phyloP scores from a whole-genome alignment of 1,140 invertebrate genomes.

The Bathynomus jamesi region DNA sequence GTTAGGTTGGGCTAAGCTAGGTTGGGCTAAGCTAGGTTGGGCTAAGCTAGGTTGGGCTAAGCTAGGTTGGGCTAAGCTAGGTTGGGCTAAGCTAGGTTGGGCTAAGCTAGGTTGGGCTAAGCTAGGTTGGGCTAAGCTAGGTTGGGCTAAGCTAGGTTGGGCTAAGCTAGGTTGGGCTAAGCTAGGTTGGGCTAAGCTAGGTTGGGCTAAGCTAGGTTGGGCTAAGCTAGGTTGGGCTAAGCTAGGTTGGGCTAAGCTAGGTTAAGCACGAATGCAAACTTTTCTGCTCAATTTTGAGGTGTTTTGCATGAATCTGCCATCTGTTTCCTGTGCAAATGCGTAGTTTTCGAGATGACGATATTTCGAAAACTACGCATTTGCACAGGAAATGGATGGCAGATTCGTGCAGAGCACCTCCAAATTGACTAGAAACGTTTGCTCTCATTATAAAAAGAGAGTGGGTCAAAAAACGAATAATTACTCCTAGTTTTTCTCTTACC shows the following conservation, averaged over 20 bases:
- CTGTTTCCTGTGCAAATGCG: too few relatives aligned
- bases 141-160: constrained; percentile 7
- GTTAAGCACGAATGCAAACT: too few relatives aligned
- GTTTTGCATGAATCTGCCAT: too few relatives aligned
- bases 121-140: constrained; percentile 13
- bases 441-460: too few relatives aligned
- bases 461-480: too few relatives aligned
- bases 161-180: neutral
- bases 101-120: constrained; percentile 8
- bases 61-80: constrained; percentile 12
- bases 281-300: too few relatives aligned
- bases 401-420: too few relatives aligned
- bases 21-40: constrained; percentile 15
- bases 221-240: neutral
- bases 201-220: neutral
- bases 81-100: constrained; percentile 11
- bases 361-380: too few relatives aligned
- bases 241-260: neutral
- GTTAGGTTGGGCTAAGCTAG: constrained; percentile 10
- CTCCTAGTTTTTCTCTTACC: too few relatives aligned
- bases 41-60: constrained; percentile 14
- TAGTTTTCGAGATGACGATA: too few relatives aligned
- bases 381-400: too few relatives aligned
- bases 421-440: too few relatives aligned
- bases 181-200: neutral